A percentile compares a stretch with the other conserved stretches of the same genome.
phyloP scores from a whole-genome alignment of 2,888 invertebrate species.

The Agrotis segetum region DNA sequence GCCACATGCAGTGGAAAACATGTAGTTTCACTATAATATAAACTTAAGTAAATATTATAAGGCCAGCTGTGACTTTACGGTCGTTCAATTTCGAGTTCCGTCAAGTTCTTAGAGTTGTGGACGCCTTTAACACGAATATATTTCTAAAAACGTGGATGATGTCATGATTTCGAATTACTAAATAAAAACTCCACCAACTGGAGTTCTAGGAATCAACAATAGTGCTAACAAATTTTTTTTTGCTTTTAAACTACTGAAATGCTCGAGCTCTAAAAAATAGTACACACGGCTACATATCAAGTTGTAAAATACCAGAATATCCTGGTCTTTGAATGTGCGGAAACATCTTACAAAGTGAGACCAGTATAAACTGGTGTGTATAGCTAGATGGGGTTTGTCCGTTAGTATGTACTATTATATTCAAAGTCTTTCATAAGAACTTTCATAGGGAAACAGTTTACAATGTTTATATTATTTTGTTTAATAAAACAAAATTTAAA shows the following conservation, averaged over 20 bases:
- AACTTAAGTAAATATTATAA: constrained; percentile 34
- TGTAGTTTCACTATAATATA: constrained; percentile 36
- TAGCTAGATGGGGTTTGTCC: too few species aligned
- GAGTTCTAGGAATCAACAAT: neutral
- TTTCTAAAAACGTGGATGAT: neutral
- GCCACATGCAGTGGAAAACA: constrained; percentile 41
- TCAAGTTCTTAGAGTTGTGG: neutral
- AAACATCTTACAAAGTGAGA: too few species aligned
- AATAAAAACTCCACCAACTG: too few species aligned
- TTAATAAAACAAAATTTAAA: too few species aligned
- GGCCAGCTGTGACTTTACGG: neutral
- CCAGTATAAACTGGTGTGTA: too few species aligned
- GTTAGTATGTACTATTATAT: too few species aligned
- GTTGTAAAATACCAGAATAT: too few species aligned
- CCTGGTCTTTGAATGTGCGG: too few species aligned
- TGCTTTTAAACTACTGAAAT: neutral
- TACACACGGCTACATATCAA: neutral
- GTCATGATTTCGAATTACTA: neutral
- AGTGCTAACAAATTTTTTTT: neutral
- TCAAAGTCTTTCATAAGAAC: too few species aligned
- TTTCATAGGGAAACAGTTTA: too few species aligned
- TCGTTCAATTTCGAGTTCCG: constrained; percentile 3
- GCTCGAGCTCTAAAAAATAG: neutral
- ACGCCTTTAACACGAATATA: neutral
- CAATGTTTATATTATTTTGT: too few species aligned